Evolutionary conservation across 2,888 invertebrate genomes (phyloP).

Genomic region (Catocala sponsa): DNA sequence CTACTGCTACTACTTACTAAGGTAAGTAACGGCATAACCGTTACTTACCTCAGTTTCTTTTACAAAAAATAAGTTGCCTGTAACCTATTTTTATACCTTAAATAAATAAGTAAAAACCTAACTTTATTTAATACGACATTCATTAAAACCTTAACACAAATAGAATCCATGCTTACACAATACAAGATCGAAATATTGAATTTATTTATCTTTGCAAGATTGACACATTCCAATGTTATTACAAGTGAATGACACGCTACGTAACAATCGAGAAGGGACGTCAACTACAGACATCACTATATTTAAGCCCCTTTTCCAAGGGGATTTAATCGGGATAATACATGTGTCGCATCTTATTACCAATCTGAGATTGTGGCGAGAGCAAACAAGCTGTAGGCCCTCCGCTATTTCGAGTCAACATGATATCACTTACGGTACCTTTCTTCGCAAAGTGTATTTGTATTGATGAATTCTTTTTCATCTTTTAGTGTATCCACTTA

Average conservation of each 20-base stretch:
- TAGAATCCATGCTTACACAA: background rate
- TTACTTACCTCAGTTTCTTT: background rate
- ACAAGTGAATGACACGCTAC: constrained; percentile 41
- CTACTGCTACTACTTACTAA: too few species aligned
- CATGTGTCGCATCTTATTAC: constrained; percentile 87
- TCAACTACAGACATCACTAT: constrained; percentile 75
- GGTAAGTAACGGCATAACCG: too few species aligned
- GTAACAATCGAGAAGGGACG: constrained; percentile 49
- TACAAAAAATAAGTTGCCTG: background rate
- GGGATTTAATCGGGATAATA: constrained; percentile 85
- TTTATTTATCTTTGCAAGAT: constrained; percentile 6
- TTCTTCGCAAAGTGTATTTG: constrained; percentile 75
- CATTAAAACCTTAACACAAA: background rate
- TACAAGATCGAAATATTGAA: background rate
- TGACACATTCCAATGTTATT: constrained; percentile 23
- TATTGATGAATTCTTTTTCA: constrained; percentile 76
- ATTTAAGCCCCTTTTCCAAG: constrained; percentile 75
- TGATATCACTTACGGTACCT: constrained; percentile 81
- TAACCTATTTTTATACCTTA: background rate
- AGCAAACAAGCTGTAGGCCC: constrained; percentile 80
- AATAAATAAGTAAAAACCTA: too few species aligned
- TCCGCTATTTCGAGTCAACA: constrained; percentile 77
- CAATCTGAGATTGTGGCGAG: constrained; percentile 82
- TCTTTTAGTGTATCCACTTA: constrained; percentile 65
- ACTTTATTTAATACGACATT: background rate